Evolutionary conservation across 2,888 invertebrate genomes (phyloP), one percentile per base, ranked within the genome.

Genomic region (Drosophila prolongata): DNA sequence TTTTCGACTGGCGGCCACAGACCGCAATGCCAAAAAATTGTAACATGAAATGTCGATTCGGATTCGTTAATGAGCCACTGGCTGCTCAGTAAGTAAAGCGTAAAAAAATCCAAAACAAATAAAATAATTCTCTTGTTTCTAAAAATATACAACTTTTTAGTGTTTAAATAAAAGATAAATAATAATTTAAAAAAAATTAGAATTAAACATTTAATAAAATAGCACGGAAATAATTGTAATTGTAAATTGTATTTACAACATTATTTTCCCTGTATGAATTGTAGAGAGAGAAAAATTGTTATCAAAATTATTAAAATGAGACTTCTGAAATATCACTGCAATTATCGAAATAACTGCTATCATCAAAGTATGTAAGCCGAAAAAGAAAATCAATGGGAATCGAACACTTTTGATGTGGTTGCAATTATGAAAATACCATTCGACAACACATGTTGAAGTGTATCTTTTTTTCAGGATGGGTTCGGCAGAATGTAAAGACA

Each of bases 1-100:
- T 34, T 47, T 34, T 16, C 38, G 10, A 46, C 46, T 47, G 42
- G 47, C 60, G 42, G 55, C 60, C 49, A 30, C 40, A 71, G 40
- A 58, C 78, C 79, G 38, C 87, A 83, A 74, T 71, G 66, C 74
- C 79, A 77, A 82, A 82, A 72, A 80, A 72, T 57, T 67, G 68
- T 76, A 65, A 76, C 76, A 81, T 75, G 65, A 71, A 80, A 74
- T 68, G 64, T 66, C 60, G 76, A 83, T 73, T 80, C 65, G 76
- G 69, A 59, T 72, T 24, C 65, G 54, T 81, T 83, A 83, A 82
- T 80, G 70, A 62, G 44, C 66, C 67, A 59, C 34, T n/a, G n/a
- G n/a, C n/a, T n/a, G n/a, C n/a, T n/a, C 61, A 59, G 43, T 37
- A 67, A 59, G 40, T 54, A 42, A n/a, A 59, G 38, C 40, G 54